Evolutionary conservation across 2,888 invertebrate genomes (phyloP).

Genomic region (Pheosia tremula): DNA sequence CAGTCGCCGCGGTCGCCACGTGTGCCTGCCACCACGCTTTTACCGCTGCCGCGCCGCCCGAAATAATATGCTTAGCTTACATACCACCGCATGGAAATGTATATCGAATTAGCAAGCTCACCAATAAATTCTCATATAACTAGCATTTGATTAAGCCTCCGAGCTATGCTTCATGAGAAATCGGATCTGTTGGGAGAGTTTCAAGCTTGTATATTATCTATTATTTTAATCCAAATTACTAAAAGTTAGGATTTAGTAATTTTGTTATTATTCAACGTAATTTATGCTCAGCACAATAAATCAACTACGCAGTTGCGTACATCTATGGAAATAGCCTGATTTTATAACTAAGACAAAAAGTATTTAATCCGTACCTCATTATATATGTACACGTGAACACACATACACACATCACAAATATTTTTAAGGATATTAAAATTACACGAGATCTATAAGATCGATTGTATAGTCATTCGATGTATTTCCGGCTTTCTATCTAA

Average conservation of each 20-base stretch:
- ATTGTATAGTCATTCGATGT: constrained; percentile 27
- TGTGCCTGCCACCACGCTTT: constrained; percentile 72
- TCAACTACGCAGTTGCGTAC: constrained; percentile 10
- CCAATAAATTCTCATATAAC: constrained; percentile 47
- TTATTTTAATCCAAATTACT: constrained; percentile 31
- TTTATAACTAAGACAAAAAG: neutral
- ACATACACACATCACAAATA: neutral
- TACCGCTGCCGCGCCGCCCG: constrained; percentile 70
- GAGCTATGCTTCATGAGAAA: constrained; percentile 41
- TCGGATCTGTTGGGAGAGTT: constrained; percentile 38
- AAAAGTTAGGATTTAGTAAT: constrained; percentile 8
- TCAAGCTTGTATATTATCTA: constrained; percentile 33
- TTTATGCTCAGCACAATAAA: constrained; percentile 7
- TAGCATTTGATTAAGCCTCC: constrained; percentile 46
- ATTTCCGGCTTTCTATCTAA: constrained; percentile 39
- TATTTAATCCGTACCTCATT: neutral
- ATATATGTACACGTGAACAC: too few species aligned
- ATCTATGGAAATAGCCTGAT: neutral
- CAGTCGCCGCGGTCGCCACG: constrained; percentile 71
- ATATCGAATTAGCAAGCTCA: constrained; percentile 65
- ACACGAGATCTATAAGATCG: neutral
- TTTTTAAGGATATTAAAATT: too few species aligned
- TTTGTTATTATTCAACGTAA: neutral
- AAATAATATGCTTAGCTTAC: constrained; percentile 74
- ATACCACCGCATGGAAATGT: constrained; percentile 66